Base-by-base conservation (phyloP, 1,140 invertebrate genomes). In the Caenorhabditis brenneri region DNA sequence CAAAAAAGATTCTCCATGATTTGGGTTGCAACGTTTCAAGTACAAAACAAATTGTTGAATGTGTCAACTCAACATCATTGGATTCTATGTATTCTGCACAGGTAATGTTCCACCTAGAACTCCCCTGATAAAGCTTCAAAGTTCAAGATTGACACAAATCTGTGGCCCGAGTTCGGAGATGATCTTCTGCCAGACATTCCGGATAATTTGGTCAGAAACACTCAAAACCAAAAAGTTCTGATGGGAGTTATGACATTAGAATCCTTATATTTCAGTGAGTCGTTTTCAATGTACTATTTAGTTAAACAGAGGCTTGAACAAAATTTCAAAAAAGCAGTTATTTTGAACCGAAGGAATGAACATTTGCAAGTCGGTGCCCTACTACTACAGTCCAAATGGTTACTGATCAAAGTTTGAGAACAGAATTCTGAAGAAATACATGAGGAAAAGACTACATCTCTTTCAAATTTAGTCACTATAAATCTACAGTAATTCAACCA, bases 191-290 rank as follows among this genome's bases (percentile, higher is more conserved):
- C 65, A 5, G 65, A 74, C 46, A 74, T 74, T 3, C 65, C 65
- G 6, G 65, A 74, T 46, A 74, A 42, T 24, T 19, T 74, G 3
- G 65, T 74, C 3, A 74, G 24, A 1, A 74, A 33, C 36, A 74
- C 65, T 1, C 19, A 74, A 31, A 27, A 74, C 24, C 65, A 74
- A n/a, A 74, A 74, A 74, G 65, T 74, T 24, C 10, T 74, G 65
- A 46, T 74, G 65, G 65, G 65, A 74, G 36, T 74, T 6, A 74
- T 74, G 65, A 74, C 65, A 9, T 42, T 74, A n/a, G 65, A 74
- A 31, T 16, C 27, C 6, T 24, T 74, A 39, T 74, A 42, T n/a
- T 74, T 74, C 36, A 74, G 65, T 74, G 36, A 74, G 36, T 74
- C 16, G 10, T 42, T 27, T 2, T 3, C 33, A 36, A 36, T 65